These are phyloP conservation scores for Agrochola lota DNA, from an alignment of 2,888 invertebrate species.

Conservation along the genomic window DNA sequence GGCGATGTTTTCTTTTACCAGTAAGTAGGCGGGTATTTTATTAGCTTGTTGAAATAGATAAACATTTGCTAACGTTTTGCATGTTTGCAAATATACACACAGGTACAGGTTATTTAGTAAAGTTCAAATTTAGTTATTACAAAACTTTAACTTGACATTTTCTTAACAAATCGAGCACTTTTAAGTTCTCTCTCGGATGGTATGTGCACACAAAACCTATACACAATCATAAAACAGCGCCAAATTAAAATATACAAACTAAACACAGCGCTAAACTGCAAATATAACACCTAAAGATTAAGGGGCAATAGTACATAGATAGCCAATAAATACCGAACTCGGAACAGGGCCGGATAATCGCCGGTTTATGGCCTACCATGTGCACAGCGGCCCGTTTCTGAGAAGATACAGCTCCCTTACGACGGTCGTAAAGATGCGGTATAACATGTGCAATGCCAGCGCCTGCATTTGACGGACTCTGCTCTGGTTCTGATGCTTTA, in stretches of 20 bases:
- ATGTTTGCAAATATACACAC: no score
- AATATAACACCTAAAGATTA: slow-evolving; percentile 64
- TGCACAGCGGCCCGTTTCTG: slow-evolving; percentile 84
- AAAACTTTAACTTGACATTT: not conserved
- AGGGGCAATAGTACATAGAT: slow-evolving; percentile 64
- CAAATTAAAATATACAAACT: slow-evolving; percentile 31
- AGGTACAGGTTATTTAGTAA: not conserved
- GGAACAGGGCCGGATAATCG: slow-evolving; percentile 81
- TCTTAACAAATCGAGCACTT: not conserved
- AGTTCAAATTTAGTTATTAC: not conserved
- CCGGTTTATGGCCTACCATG: slow-evolving; percentile 86
- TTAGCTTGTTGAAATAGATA: not conserved
- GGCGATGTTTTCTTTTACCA: not conserved
- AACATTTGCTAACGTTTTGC: not conserved
- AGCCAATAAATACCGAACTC: slow-evolving; percentile 67
- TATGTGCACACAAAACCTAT: not conserved
- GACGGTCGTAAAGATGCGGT: slow-evolving; percentile 87
- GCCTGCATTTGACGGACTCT: slow-evolving; percentile 71
- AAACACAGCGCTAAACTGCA: slow-evolving; percentile 38
- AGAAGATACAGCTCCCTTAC: slow-evolving; percentile 85
- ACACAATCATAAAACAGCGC: slow-evolving; percentile 1
- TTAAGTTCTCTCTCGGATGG: not conserved
- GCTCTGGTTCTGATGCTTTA: slow-evolving; percentile 56
- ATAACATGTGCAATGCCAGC: slow-evolving; percentile 84
- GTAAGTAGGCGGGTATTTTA: no score